Base-by-base conservation (phyloP, 2,888 invertebrate species). In the Drosophila kambysellisi region DNA sequence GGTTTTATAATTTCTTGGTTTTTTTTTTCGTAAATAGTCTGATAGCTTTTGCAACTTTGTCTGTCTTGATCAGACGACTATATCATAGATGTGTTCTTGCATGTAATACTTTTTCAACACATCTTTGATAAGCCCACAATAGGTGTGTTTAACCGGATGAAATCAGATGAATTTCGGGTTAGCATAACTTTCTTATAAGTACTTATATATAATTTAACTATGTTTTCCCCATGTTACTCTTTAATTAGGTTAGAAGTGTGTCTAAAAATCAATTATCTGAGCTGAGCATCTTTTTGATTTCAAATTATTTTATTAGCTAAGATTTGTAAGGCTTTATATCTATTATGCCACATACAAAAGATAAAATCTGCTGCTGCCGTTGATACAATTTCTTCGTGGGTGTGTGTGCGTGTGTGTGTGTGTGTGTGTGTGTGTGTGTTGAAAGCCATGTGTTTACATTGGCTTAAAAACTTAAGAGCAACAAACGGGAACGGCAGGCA, bases 391-490 rank as follows among this genome's bases (percentile, higher is more conserved):
- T 51, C 29, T 58, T 61, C 46, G 68, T 73, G 60, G 53, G 35
- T 61, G 60, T 70, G 70, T 60, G 63, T 60, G 60, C 65, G 73
- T 60, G 69, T 60, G 66, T 60, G 50, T 57, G 66, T 39, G 52
- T 46, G 25, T 61, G 63, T 58, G 20, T 60, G 25, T 64, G 63
- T 39, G 59, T 46, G 41, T 69, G 60, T 70, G 33, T 46, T 71
- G 11, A 46, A 70, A 41, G 61, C 70, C 70, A 57, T 52, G 51
- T 63, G 74, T 52, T 74, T 74, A 74, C 59, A 63, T 41, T 50
- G 69, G 69, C 57, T 53, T 67, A 43, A 58, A 63, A 61, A 48
- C 54, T 59, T 66, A 41, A 66, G 57, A 66, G 60, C 41, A 63
- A 59, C 41, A 52, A 25, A 5, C 25, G 2, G 25, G 8, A 17